These are phyloP conservation scores for Caretta caretta DNA, from an alignment of 2,113 vertebrate species.

Conservation along the genomic window DNA sequence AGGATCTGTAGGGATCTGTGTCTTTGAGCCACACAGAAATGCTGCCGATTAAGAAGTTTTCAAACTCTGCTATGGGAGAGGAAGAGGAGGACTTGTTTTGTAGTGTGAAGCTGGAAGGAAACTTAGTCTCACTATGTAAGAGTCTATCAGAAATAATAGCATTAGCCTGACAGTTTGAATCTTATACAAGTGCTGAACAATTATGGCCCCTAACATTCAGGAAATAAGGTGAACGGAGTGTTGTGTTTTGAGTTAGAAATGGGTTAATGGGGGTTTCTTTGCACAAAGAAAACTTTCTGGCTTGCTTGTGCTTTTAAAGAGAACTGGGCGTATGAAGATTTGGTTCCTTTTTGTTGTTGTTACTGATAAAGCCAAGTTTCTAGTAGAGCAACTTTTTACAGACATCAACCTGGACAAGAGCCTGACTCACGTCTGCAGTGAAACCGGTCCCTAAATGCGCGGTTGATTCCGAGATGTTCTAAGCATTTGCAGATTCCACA, in stretches of 20 bases:
- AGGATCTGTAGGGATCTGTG: neutral
- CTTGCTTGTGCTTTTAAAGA: neutral
- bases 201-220: neutral
- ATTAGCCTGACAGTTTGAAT: neutral
- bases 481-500: neutral
- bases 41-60: conserved; percentile 24
- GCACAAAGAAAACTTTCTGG: neutral
- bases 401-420: neutral
- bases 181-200: neutral
- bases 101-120: neutral
- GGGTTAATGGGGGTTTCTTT: neutral
- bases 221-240: neutral
- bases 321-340: neutral
- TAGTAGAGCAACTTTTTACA: neutral
- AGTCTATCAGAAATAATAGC: neutral
- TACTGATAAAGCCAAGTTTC: neutral
- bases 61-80: neutral
- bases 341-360: neutral
- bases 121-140: neutral
- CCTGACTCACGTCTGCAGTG: neutral
- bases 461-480: neutral
- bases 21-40: conserved; percentile 7
- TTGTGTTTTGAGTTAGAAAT: neutral
- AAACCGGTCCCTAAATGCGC: neutral
- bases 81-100: conserved; percentile 5